Evolutionary conservation across 2,888 invertebrate genomes (phyloP).

Genomic region (Ichneumon xanthorius): DNA sequence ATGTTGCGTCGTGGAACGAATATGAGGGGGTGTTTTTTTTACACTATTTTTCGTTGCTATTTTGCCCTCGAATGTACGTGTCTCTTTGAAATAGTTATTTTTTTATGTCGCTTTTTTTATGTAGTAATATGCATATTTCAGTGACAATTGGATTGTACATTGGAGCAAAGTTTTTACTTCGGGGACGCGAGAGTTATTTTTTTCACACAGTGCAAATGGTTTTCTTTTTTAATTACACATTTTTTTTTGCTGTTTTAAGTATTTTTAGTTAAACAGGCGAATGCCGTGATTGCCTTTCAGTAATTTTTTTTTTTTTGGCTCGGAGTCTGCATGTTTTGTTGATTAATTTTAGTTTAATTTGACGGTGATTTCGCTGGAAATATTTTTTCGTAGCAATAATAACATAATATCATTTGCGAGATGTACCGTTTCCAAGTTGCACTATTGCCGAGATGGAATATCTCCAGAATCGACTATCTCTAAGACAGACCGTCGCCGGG

Average conservation of each 20-base stretch:
- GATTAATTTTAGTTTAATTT: too few species aligned
- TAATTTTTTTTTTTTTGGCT: background rate
- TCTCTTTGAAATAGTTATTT: background rate
- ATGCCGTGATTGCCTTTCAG: background rate
- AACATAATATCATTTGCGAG: too few species aligned
- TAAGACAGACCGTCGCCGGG: background rate
- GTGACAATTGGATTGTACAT: conserved; percentile 15
- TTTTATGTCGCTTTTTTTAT: background rate
- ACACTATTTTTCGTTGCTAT: background rate
- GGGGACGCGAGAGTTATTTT: background rate
- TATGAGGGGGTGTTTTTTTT: background rate
- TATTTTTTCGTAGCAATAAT: background rate
- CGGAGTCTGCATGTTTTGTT: background rate
- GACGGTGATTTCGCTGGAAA: background rate
- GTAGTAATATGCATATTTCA: conserved; percentile 26
- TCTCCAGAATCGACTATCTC: background rate
- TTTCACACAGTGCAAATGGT: background rate
- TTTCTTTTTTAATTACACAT: background rate
- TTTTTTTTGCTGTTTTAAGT: background rate
- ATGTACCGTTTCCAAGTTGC: background rate
- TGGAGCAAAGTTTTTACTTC: background rate
- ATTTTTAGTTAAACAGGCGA: background rate
- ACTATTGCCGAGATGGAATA: background rate
- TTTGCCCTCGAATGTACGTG: background rate
- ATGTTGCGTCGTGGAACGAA: background rate